phyloP scores from a whole-genome alignment of 2,797 vertebrate species.

The Glyptemys insculpta region DNA sequence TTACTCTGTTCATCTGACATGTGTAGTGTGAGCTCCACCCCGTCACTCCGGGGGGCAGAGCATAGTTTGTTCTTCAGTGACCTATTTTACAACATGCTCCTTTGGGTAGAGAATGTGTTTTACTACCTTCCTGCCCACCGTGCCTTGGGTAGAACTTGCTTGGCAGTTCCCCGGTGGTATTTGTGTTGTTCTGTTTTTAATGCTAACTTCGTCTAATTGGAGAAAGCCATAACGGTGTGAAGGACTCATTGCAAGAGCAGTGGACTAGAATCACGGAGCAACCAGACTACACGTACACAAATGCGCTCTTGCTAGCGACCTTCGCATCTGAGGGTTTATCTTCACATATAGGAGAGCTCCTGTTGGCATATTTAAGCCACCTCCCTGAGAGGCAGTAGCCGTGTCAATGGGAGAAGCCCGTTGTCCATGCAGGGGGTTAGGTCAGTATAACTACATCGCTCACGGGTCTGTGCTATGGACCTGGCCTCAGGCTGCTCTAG shows the following conservation, averaged over 20 bases:
- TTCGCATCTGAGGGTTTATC: not conserved
- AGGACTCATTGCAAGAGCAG: not conserved
- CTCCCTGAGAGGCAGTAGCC: not conserved
- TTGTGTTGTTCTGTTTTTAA: not conserved
- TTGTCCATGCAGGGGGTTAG: not conserved
- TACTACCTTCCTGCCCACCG: not conserved
- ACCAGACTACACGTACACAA: not conserved
- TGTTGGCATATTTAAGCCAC: not conserved
- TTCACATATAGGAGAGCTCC: not conserved
- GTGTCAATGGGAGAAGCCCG: too few species aligned
- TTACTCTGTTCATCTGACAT: not conserved
- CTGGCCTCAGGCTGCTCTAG: not conserved
- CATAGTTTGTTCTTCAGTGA: not conserved
- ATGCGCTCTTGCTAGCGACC: not conserved
- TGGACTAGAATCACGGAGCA: not conserved
- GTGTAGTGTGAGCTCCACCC: too few species aligned
- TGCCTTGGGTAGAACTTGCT: not conserved
- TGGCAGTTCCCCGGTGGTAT: not conserved
- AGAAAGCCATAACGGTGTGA: not conserved
- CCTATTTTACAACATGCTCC: too few species aligned
- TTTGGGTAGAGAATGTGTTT: not conserved
- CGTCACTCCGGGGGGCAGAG: not conserved
- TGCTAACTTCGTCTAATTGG: too few species aligned
- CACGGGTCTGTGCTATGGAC: too few species aligned
- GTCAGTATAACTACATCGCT: not conserved